Evolutionary conservation across 2,888 invertebrate species (phyloP).

Genomic region (Brachypalpus laphriformis): DNA sequence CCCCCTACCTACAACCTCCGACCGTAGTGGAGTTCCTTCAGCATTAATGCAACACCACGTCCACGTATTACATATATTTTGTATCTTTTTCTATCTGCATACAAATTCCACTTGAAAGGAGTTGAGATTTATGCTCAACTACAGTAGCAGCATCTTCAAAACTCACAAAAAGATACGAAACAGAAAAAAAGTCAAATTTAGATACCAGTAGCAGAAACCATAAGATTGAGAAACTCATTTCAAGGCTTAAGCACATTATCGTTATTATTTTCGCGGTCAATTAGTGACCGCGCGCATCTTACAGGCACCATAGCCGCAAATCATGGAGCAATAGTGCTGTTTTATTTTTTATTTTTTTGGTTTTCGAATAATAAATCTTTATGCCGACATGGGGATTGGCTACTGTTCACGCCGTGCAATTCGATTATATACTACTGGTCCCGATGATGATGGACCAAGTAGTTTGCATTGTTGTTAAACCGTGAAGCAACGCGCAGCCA

Average conservation of each 20-base stretch:
- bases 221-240: constrained; percentile 73
- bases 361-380: constrained; percentile 67
- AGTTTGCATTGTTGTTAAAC: constrained; percentile 62
- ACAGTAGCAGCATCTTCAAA: constrained; percentile 37
- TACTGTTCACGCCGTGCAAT: constrained; percentile 68
- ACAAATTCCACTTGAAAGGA: constrained; percentile 46
- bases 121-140: constrained; percentile 47
- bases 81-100: constrained; percentile 2
- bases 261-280: constrained; percentile 74
- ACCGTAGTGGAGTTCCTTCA: no score
- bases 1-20: no score
- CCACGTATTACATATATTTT: neutral
- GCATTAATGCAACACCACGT: constrained; percentile 42
- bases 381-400: constrained; percentile 66
- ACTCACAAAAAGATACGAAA: constrained; percentile 9
- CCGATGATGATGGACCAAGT: constrained; percentile 13
- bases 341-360: constrained; percentile 25
- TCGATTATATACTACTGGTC: constrained; percentile 59
- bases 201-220: constrained; percentile 71
- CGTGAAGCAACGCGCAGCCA: constrained; percentile 23
- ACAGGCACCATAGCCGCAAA: neutral
- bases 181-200: constrained; percentile 45
- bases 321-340: neutral
- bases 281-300: constrained; percentile 69
- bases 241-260: constrained; percentile 73